These are phyloP conservation scores for Cebus imitator DNA, from an alignment of 2,113 vertebrate genomes.

Conservation along the genomic window DNA sequence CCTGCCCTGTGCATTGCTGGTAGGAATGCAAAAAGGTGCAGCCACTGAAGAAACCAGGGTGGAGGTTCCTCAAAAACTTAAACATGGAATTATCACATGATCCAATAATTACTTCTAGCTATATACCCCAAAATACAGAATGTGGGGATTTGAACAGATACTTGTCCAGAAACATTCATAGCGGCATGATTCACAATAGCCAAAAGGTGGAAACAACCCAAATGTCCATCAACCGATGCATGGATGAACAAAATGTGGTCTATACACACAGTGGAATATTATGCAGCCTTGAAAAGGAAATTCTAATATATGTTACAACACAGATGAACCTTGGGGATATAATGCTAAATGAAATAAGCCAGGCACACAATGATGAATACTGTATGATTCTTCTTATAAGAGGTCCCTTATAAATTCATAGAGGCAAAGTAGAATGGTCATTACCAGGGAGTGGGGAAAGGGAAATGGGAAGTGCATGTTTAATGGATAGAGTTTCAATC, in stretches of 20 bases:
- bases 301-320: neutral
- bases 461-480: neutral
- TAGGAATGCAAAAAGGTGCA: neutral
- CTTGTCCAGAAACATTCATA: neutral
- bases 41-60: neutral
- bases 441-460: rapidly evolving
- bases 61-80: neutral
- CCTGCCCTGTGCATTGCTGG: neutral
- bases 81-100: neutral
- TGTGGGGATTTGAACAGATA: neutral
- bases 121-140: neutral
- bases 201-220: neutral
- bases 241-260: neutral
- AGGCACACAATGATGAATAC: neutral
- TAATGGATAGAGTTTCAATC: neutral
- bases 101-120: neutral
- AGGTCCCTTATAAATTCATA: neutral
- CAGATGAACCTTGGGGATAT: no score
- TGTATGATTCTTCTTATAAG: rapidly evolving
- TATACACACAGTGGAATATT: neutral
- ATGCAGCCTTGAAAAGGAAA: neutral
- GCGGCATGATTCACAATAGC: no score
- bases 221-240: neutral
- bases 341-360: neutral
- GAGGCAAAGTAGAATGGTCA: neutral